Base-by-base conservation (phyloP, 92 coral and sea anemone genomes). In the Paragorgia papillata region DNA sequence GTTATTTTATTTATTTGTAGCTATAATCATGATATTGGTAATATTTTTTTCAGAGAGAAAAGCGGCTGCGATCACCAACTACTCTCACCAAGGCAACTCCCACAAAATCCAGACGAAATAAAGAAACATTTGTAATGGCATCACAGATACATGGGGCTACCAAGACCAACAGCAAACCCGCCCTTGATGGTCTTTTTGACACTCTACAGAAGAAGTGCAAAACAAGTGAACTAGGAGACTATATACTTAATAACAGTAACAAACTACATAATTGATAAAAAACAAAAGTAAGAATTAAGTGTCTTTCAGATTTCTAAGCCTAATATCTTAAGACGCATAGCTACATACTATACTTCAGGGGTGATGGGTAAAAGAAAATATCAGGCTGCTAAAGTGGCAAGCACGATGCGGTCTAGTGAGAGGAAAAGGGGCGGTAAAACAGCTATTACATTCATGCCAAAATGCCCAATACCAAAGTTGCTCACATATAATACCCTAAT, bases 301-400 rank as follows among this genome's bases (percentile, higher is more conserved):
- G 34, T 35, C 9, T 88, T 88, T 88, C 30, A 85, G 17, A 44
- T 26, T 24, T 82, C 81, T 33, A 41, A 65, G 28, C 76, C 62
- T n/a, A n/a, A n/a, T n/a, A n/a, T n/a, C n/a, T n/a, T n/a, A n/a
- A n/a, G n/a, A n/a, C n/a, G n/a, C n/a, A n/a, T n/a, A n/a, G n/a
- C n/a, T n/a, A n/a, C n/a, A n/a, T n/a, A n/a, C n/a, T n/a, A n/a
- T n/a, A n/a, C n/a, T n/a, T n/a, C n/a, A n/a, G n/a, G n/a, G 28
- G 65, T 89, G 1, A 85, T 85, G 93, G 89, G 88, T 1, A 89
- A 85, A 24, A 37, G 92, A 35, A 85, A 88, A 37, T 89, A 85
- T 44, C 82, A 85, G n/a, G 76, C 89, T 62, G 87, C 73, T 9
- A 49, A 84, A 26, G 7, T 73, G 29, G 82, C 92, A 60, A 39